These are phyloP conservation scores for Ylistrum balloti DNA, from an alignment of 1,140 invertebrate species.

Conservation along the genomic window DNA sequence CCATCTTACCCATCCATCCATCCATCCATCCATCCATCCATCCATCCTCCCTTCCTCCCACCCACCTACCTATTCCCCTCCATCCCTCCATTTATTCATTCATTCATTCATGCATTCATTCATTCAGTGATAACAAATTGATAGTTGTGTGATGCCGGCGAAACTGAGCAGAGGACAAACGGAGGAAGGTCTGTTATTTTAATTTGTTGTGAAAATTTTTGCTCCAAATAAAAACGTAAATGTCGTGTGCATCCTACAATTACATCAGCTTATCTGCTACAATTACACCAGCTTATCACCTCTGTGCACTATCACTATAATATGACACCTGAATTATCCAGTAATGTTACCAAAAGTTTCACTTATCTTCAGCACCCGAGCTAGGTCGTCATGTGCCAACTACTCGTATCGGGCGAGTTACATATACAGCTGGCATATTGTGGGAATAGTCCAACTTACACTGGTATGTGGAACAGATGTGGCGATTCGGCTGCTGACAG, in stretches of 20 bases:
- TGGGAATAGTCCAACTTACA: neutral
- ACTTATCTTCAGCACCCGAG: neutral
- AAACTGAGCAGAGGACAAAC: too few species aligned
- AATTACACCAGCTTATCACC: too few species aligned
- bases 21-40: too few species aligned
- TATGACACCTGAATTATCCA: neutral
- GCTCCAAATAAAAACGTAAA: neutral
- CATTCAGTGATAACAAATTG: too few species aligned
- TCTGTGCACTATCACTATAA: neutral
- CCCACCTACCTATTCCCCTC: too few species aligned
- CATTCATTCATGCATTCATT: too few species aligned
- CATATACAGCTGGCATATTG: neutral
- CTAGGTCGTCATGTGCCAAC: neutral
- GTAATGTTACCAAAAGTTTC: neutral
- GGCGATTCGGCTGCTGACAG: neutral
- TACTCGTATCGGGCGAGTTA: neutral
- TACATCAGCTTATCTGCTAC: neutral
- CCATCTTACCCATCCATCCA: too few species aligned
- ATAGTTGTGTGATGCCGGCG: too few species aligned
- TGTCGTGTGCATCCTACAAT: neutral
- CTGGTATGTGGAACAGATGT: slow-evolving; percentile 8
- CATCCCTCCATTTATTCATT: too few species aligned
- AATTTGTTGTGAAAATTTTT: neutral
- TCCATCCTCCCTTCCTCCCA: too few species aligned
- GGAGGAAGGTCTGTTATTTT: neutral